A percentile compares a stretch with the other conserved stretches of the same genome.
Conservation (phyloP, 2,888 invertebrate species). For the Lucinisca nassula region DNA sequence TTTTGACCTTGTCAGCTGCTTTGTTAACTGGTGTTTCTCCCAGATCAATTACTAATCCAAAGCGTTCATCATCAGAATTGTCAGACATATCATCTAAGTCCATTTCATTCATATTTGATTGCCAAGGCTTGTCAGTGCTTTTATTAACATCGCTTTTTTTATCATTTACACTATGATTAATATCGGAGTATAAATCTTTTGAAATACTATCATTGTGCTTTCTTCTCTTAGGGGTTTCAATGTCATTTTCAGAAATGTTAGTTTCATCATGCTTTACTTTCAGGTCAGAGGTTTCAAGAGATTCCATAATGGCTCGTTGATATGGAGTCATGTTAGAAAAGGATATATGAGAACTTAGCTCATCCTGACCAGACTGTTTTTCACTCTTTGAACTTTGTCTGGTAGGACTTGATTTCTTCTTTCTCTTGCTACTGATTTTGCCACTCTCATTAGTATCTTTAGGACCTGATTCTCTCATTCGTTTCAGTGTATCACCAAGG, state of each 20-base stretch:
- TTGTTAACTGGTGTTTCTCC: neutral
- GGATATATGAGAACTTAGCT: conserved; percentile 20
- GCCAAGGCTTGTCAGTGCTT: neutral
- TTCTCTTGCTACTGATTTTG: neutral
- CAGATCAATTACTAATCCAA: conserved; percentile 57
- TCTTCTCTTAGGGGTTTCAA: neutral
- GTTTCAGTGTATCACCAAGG: neutral
- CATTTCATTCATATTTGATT: neutral
- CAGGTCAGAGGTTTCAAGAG: conserved; percentile 57
- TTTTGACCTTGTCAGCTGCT: neutral
- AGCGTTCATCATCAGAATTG: conserved; percentile 40
- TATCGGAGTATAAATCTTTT: neutral
- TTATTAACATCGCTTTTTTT: neutral
- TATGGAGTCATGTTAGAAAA: conserved; percentile 23
- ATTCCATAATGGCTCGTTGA: conserved; percentile 61
- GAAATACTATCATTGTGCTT: neutral
- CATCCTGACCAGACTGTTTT: conserved; percentile 30
- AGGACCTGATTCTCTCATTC: neutral
- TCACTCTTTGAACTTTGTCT: neutral
- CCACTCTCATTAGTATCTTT: neutral
- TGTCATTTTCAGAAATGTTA: conserved; percentile 21
- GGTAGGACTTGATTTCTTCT: neutral
- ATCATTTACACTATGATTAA: neutral
- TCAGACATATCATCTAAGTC: neutral
- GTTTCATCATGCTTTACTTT: conserved; percentile 53